Evolutionary conservation across 2,113 vertebrate species (phyloP), one percentile per base, ranked within the genome.

Genomic region (Pachypanchax playfairii): DNA sequence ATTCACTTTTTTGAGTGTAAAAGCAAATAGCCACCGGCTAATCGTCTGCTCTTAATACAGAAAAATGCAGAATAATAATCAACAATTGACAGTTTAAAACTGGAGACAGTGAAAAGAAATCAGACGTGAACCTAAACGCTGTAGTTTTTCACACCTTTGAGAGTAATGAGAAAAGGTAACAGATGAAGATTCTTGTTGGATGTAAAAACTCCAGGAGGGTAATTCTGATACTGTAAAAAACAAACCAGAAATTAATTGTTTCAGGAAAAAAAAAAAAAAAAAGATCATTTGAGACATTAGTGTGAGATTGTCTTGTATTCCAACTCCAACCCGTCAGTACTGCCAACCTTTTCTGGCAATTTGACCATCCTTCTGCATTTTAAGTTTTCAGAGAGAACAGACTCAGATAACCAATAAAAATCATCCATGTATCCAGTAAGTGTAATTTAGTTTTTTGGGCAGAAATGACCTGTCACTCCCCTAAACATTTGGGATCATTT

Each of bases 271-370:
- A 35, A 2, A 35, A 35, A 9, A 35, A 35, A 9, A 13, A 41
- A 41, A 41, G n/a, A 38, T 38, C 36, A 7, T 15, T 41, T 15
- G 10, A 39, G 53, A 44, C 41, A 22, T 58, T 28, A 22, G 17
- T 44, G 26, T 31, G 28, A 20, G 26, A 43, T 9, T 7, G 35
- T 46, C 20, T 24, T 17, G 15, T 46, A 33, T 58, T 59, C 21
- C 62, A 74, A 71, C 48, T 61, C 66, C 76, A 53, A 50, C 21
- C 42, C 10, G 50, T 12, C 21, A 33, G 18, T 25, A 41, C 60
- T 66, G 66, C 66, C 63, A 81, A 70, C 26, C 26, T 48, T 67
- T 72, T 33, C 41, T 51, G n/a, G 39, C 63, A 54, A 55, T 58
- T 52, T 51, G 10, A 71, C 71, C 66, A 70, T 59, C 39, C 39